Evolutionary conservation across 2,888 invertebrate species (phyloP).

Genomic region (Cheilosia pagana): DNA sequence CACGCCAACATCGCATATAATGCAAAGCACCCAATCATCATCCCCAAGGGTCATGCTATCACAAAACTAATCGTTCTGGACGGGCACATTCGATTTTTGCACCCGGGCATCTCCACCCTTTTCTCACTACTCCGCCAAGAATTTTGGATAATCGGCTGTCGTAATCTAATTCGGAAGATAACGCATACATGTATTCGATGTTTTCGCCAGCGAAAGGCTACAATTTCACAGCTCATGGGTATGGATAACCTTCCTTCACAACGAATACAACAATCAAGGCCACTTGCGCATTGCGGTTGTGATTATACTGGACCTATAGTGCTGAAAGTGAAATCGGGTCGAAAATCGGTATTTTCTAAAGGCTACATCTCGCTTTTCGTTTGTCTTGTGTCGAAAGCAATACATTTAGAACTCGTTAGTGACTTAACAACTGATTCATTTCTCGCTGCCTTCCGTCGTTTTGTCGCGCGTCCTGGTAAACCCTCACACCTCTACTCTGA

Average conservation of each 20-base stretch:
- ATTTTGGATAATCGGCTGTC: conserved; percentile 3
- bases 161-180: neutral
- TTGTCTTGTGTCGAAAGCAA: conserved; percentile 8
- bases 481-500: conserved; percentile 12
- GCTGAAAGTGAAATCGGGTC: neutral
- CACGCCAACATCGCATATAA: neutral
- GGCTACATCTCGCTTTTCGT: conserved; percentile 4
- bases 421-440: neutral
- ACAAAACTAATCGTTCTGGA: conserved; percentile 18
- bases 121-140: neutral
- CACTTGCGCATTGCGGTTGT: neutral
- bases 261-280: neutral
- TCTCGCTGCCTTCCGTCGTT: conserved; percentile 1
- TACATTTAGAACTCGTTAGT: conserved; percentile 5
- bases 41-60: neutral
- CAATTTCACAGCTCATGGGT: neutral
- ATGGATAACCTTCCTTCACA: neutral
- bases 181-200: neutral
- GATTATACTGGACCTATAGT: neutral
- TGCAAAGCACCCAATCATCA: neutral
- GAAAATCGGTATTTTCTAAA: neutral
- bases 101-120: neutral
- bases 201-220: conserved; percentile 1
- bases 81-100: neutral
- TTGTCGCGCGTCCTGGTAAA: neutral